Evolutionary conservation across 2,888 invertebrate genomes (phyloP).

Genomic region (Patella ulyssiponensis): DNA sequence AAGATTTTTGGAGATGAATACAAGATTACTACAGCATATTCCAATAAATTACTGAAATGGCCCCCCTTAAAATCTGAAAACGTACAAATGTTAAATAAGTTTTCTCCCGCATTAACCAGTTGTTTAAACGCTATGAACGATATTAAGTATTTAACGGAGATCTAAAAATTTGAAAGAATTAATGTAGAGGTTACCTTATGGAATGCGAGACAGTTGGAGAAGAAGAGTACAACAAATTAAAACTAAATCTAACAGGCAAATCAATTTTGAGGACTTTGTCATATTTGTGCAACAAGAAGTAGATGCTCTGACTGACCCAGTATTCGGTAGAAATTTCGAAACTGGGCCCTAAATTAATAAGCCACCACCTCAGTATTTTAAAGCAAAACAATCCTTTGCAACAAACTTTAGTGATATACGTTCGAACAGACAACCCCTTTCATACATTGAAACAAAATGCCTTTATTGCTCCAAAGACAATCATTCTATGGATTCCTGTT

Average conservation of each 20-base stretch:
- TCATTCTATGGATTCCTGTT: background rate
- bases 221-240: background rate
- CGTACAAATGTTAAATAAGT: background rate
- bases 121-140: background rate
- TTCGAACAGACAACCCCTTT: background rate
- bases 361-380: background rate
- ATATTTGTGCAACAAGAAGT: background rate
- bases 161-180: background rate
- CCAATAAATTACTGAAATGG: background rate
- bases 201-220: background rate
- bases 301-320: background rate
- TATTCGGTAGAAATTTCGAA: background rate
- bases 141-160: background rate
- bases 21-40: background rate
- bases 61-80: background rate
- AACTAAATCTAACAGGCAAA: background rate
- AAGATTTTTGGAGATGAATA: background rate
- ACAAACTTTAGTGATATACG: background rate
- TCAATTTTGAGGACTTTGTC: background rate
- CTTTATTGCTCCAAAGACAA: background rate
- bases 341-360: background rate
- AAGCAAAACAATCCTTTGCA: background rate
- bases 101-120: background rate
- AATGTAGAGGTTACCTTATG: background rate
- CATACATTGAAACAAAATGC: background rate